A percentile compares a stretch with the other conserved stretches of the same genome.
These are phyloP conservation scores for Paelopatides confundens DNA, from an alignment of 53 echinoderm and acorn worm species.

Conservation along the genomic window DNA sequence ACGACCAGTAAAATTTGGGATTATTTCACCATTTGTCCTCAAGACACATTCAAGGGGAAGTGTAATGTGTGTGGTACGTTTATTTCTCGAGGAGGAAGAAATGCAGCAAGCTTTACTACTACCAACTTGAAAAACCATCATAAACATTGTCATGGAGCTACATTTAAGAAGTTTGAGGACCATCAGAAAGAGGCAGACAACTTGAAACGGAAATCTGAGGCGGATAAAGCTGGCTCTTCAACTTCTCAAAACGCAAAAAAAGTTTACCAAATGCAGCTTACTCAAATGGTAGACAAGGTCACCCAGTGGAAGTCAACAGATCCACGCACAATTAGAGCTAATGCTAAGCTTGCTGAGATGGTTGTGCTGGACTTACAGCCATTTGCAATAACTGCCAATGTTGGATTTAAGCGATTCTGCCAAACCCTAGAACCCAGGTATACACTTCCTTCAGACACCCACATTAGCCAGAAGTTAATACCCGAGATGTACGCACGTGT, in stretches of 20 bases:
- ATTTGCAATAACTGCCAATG: slow-evolving; percentile 11
- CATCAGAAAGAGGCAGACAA: neutral
- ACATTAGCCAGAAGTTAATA: slow-evolving; percentile 31
- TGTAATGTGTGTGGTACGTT: neutral
- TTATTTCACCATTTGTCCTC: neutral
- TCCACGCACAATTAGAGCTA: neutral
- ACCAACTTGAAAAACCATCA: slow-evolving; percentile 44
- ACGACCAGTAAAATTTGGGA: neutral
- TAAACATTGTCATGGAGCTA: neutral
- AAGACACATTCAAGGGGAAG: neutral
- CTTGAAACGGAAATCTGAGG: slow-evolving; percentile 2
- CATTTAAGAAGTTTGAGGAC: neutral
- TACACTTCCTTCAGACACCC: slow-evolving; percentile 1
- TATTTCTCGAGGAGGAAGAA: slow-evolving; percentile 26
- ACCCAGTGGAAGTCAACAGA: slow-evolving; percentile 34
- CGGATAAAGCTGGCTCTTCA: neutral
- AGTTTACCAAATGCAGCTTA: slow-evolving; percentile 11
- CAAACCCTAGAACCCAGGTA: slow-evolving; percentile 29
- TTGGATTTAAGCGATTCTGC: slow-evolving; percentile 45
- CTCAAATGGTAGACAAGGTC: neutral
- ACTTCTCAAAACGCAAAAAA: slow-evolving; percentile 10
- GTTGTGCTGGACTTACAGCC: slow-evolving; percentile 48
- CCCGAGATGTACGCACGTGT: slow-evolving; percentile 28
- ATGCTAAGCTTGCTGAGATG: slow-evolving; percentile 34
- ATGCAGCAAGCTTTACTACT: neutral